Percentiles rank a stretch among this genome's conserved stretches.
Conservation (phyloP, 2,888 invertebrate species). For the Tetragnatha montana region DNA sequence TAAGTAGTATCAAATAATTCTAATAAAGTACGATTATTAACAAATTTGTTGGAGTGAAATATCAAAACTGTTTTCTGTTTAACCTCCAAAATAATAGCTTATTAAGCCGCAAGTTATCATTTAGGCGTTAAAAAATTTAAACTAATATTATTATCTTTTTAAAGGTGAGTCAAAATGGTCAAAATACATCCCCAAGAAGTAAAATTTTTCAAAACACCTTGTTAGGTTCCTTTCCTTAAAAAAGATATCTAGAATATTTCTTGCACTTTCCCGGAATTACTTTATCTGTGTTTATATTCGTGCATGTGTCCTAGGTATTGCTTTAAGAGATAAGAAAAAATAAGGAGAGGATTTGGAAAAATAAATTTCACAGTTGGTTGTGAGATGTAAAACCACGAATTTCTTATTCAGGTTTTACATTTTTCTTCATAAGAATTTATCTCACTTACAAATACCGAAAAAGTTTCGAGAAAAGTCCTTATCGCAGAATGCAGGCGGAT, state of each 20-base stretch:
- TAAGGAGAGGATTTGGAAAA: neutral
- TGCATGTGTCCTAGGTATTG: neutral
- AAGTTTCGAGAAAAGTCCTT: slow-evolving; percentile 11
- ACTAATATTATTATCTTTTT: no score
- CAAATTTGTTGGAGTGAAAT: no score
- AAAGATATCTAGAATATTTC: neutral
- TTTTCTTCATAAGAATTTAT: neutral
- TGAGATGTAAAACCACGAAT: neutral
- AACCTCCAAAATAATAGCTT: no score
- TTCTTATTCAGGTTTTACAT: neutral
- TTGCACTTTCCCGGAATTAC: neutral
- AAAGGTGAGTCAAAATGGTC: no score
- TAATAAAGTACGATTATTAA: no score
- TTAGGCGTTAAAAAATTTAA: no score
- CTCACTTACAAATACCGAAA: neutral
- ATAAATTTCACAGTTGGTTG: neutral
- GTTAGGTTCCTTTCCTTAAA: no score
- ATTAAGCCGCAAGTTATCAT: no score
- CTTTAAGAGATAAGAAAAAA: neutral
- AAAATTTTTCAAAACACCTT: no score
- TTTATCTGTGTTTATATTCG: neutral
- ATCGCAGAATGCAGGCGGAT: neutral
- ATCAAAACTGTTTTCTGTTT: no score
- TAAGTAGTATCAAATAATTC: no score
- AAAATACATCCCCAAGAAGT: no score